These are phyloP conservation scores for Drosophila macrospina DNA, from an alignment of 2,888 invertebrate genomes.

Conservation along the genomic window DNA sequence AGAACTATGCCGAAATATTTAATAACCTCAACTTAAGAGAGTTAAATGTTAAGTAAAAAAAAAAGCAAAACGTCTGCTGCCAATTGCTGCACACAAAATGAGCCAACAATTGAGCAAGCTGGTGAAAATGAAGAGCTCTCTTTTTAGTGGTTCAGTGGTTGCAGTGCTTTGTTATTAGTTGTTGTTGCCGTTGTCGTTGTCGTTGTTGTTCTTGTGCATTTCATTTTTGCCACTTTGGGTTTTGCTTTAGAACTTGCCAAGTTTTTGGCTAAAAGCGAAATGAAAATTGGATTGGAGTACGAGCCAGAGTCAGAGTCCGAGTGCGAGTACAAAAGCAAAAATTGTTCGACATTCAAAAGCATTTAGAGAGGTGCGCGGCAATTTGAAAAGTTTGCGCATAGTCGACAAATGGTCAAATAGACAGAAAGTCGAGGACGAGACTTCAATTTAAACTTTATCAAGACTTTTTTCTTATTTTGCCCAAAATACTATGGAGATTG, in stretches of 20 bases:
- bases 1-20: not conserved
- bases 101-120: slow-evolving; percentile 25
- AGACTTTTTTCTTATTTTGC: slow-evolving; percentile 22
- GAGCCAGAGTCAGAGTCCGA: slow-evolving; percentile 4
- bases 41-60: slow-evolving; percentile 9
- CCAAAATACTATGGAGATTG: slow-evolving; percentile 39
- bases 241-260: slow-evolving; percentile 33
- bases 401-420: slow-evolving; percentile 26
- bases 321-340: slow-evolving; percentile 38
- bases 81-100: slow-evolving; percentile 27
- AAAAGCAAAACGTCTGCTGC: not conserved
- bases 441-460: slow-evolving; percentile 72
- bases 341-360: slow-evolving; percentile 63
- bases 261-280: slow-evolving; percentile 43
- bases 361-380: slow-evolving; percentile 59
- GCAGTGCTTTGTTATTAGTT: slow-evolving; percentile 24
- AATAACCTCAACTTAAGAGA: not conserved
- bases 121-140: slow-evolving; percentile 12
- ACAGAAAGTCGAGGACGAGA: slow-evolving; percentile 29
- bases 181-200: slow-evolving; percentile 1
- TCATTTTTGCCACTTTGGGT: slow-evolving; percentile 39
- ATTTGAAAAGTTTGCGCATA: slow-evolving; percentile 51
- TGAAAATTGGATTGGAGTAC: slow-evolving; percentile 65
- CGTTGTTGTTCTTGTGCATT: slow-evolving; percentile 32
- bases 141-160: slow-evolving; percentile 17